Evolutionary conservation across 2,113 vertebrate genomes (phyloP), one percentile per base, ranked within the genome.

Genomic region (Brachyistius frenatus): DNA sequence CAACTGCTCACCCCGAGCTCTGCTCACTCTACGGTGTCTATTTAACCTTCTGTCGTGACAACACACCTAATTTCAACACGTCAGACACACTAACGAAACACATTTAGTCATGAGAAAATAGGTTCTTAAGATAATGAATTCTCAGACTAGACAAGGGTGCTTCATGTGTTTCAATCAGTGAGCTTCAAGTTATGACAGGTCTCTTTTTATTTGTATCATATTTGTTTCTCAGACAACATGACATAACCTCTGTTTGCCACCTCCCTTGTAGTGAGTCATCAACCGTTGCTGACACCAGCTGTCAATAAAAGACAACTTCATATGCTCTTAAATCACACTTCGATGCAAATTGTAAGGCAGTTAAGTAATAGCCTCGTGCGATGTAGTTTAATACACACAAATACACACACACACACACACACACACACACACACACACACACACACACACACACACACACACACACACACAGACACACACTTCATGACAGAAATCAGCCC

Each of bases 11-110:
- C 57, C 80, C 63, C 69, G 73, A 83, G 67, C 64, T 80, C 35
- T 62, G 35, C 61, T 88, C 68, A 47, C 52, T 66, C 53, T 47
- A 54, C 11, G 16, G 44, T 5, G 62, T 79, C 64, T 81, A 5
- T 74, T 84, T 66, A 73, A 60, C 78, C 57, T 68, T 74, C 53
- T 54, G n/a, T 50, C 8, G 53, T 64, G 44, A 55, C 31, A 84
- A 75, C 73, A 61, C 37, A 50, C 10, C 53, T 78, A 4, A 52
- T 69, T 79, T 83, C 52, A 66, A 71, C 47, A 87, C 71, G 15
- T 44, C 53, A 36, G n/a, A 78, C 2, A 2, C 30, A 56, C 86
- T 91, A 94, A 92, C 79, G 93, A 87, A 83, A 79, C 5, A 62
- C 86, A 92, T 57, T 79, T 64, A 37, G 66, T 65, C 58, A 73